phyloP scores from a whole-genome alignment of 2,888 invertebrate species.

The Diabrotica balteata region DNA sequence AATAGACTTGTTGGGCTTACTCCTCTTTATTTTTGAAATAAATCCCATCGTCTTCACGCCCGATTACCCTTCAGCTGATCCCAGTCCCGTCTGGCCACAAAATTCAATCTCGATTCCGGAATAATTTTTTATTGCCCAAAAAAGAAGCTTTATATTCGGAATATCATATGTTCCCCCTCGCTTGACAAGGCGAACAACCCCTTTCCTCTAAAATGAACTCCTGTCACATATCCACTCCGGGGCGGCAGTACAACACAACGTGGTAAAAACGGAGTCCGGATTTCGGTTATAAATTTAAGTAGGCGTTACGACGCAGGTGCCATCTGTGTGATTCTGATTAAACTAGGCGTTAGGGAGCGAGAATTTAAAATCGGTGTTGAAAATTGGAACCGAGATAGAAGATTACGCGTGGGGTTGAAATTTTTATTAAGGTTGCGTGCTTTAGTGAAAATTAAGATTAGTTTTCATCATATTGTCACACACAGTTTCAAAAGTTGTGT shows the following conservation, averaged over 20 bases:
- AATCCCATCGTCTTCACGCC: too few species aligned
- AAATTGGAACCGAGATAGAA: conserved; percentile 25
- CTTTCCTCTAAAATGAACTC: conserved; percentile 40
- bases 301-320: conserved; percentile 44
- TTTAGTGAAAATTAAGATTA: too few species aligned
- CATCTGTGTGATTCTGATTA: conserved; percentile 41
- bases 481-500: too few species aligned
- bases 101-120: neutral
- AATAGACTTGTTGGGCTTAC: too few species aligned
- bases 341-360: conserved; percentile 43
- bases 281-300: conserved; percentile 41
- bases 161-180: conserved; percentile 25
- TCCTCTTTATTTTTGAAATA: too few species aligned
- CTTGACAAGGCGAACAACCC: conserved; percentile 23
- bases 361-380: conserved; percentile 41
- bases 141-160: conserved; percentile 20
- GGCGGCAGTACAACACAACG: conserved; percentile 16
- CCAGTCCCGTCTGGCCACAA: too few species aligned
- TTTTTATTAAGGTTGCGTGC: too few species aligned
- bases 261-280: conserved; percentile 38
- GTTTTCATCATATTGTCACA: too few species aligned
- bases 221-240: conserved; percentile 42
- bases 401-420: too few species aligned
- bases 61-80: too few species aligned
- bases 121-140: conserved; percentile 19